Base-by-base conservation (phyloP, 2,888 invertebrate species). In the Suillia variegata region DNA sequence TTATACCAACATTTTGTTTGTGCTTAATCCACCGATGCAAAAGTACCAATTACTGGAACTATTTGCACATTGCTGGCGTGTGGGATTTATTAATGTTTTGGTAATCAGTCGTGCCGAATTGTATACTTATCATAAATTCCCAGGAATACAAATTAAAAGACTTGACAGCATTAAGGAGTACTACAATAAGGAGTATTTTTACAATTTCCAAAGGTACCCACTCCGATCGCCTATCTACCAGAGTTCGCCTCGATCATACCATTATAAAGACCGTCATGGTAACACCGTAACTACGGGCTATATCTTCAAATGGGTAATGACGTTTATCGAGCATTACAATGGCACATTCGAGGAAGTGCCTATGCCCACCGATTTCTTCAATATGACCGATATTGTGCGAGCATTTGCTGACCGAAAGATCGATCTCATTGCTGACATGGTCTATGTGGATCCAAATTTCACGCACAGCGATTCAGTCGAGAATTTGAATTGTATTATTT, bases 321-420 rank as follows among this genome's bases (percentile, higher is more conserved):
- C 65, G 3, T 75, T 75, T 10, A 70, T 71, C 1, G 26, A 22
- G 1, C 67, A 70, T n/a, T 72, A 62, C 20, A 75, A 75, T 60
- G 75, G 73, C 49, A 66, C 59, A 1, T 47, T 56, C 4, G 15
- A 12, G 13, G 15, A 42, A 6, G 10, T 13, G 8, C 1, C 2
- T 1, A 21, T 54, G 26, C 18, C 57, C 38, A 45, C 26, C 2
- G 54, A 55, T 26, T 2, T 4, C 2, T 1, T 34, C 1, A 54
- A 50, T 17, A 1, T 38, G 15, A 31, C 15, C 3, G 17, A 49
- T 12, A 42, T 17, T 1, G 47, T 54, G 1, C 8, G 54, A 3
- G 64, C 68, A 1, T 61, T 73, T 18, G 55, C 5, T 4, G 59
- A 34, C 26, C 62, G 67, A 0, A 4, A 52, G 1, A 61, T 72